Conservation (phyloP, 53 echinoderm and acorn worm genomes). For the Luidia sarsii region DNA sequence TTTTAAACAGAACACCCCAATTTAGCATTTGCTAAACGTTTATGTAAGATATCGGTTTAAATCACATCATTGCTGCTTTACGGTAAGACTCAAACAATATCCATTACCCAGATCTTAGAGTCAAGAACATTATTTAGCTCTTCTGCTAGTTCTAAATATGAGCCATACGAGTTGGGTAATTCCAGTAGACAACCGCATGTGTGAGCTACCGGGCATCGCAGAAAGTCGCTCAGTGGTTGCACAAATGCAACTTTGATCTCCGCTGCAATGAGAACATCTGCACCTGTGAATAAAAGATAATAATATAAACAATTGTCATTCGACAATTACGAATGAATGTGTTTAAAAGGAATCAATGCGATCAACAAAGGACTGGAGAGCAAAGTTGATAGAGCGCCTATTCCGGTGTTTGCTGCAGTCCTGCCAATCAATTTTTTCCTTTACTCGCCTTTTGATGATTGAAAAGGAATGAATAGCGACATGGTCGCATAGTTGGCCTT, state of each 20-base stretch:
- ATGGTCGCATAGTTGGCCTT: too few species aligned
- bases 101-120: background rate
- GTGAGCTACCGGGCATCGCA: conserved; percentile 8
- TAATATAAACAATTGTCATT: background rate
- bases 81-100: background rate
- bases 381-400: background rate
- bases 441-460: too few species aligned
- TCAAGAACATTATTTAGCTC: background rate
- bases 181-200: conserved; percentile 15
- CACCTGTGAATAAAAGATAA: background rate
- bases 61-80: too few species aligned
- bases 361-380: background rate
- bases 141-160: conserved; percentile 4
- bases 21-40: too few species aligned
- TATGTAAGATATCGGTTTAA: too few species aligned
- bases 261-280: conserved; percentile 1
- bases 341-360: background rate
- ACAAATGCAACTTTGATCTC: background rate
- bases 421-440: too few species aligned
- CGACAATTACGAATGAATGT: background rate
- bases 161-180: background rate
- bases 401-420: too few species aligned
- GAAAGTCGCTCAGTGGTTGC: too few species aligned
- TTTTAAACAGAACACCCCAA: too few species aligned
- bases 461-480: too few species aligned